phyloP scores from a whole-genome alignment of 2,797 vertebrate species.

The Urophycis tenuis region DNA sequence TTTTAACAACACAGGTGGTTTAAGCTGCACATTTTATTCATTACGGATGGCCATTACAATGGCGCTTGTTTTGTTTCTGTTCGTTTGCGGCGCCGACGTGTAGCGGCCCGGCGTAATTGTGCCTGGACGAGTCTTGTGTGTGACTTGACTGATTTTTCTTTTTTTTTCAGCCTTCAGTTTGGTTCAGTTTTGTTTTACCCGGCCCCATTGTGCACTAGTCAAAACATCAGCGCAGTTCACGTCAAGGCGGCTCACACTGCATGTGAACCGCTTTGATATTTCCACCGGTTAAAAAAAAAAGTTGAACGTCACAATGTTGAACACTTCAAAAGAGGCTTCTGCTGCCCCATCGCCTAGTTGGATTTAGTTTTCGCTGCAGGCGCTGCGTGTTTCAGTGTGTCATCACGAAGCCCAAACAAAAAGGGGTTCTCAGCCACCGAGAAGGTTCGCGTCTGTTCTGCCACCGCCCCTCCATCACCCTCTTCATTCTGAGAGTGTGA shows the following conservation, averaged over 20 bases:
- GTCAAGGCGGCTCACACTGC: background rate
- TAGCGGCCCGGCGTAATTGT: background rate
- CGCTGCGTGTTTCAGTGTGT: background rate
- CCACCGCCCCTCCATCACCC: background rate
- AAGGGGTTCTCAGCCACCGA: background rate
- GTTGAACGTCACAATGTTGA: background rate
- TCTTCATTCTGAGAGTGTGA: background rate
- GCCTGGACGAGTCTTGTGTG: background rate
- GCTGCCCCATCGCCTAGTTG: background rate
- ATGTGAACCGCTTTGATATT: background rate
- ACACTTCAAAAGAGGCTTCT: background rate
- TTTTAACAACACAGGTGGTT: conserved; percentile 1
- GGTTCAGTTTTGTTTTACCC: background rate
- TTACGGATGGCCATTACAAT: background rate
- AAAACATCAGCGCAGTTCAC: background rate
- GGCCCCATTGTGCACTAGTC: background rate
- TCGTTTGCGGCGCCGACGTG: background rate
- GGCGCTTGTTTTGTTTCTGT: background rate
- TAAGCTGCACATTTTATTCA: background rate
- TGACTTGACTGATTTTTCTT: background rate
- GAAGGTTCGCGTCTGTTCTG: background rate
- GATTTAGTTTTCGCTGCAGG: background rate
- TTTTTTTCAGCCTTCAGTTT: background rate
- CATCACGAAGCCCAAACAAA: background rate
- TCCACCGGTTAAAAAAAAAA: no score